Evolutionary conservation across 2,113 vertebrate genomes (phyloP), one percentile per base, ranked within the genome.

Genomic region (Scomber colias): DNA sequence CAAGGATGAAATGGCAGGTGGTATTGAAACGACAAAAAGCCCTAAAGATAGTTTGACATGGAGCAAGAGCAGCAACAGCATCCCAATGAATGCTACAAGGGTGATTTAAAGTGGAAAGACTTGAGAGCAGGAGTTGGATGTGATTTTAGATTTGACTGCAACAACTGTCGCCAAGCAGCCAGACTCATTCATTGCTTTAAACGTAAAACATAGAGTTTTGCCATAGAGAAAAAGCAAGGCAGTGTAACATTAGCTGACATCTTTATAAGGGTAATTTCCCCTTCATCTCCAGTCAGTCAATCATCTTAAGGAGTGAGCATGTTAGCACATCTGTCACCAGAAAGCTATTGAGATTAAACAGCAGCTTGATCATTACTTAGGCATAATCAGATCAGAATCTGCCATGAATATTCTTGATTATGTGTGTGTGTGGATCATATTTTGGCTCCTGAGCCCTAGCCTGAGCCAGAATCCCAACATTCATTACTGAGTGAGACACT

Each of bases 131-230:
- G 53, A 45, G 31, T 19, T 27, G 15, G 62, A 63, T 17, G 60
- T 44, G 49, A 61, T 82, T 88, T 89, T 60, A 44, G 60, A 78
- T 81, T 84, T 83, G 30, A 85, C 77, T 74, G 64, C 68, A 76
- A 75, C 55, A 73, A 24, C 67, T 77, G 79, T 81, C 49, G n/a
- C 71, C 80, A 68, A 78, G 71, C 69, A 89, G 87, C 71, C 70
- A 78, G 66, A 66, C 40, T 75, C 79, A 90, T 92, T 84, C 79
- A 81, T 89, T 13, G 70, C 92, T 90, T 86, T 73, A 40, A n/a
- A 71, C 83, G 55, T 77, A 61, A 77, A 85, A 79, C 83, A 71
- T 40, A 75, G 84, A 80, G 70, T 62, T 84, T 77, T 80, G 46
- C 63, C 73, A 77, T 75, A 31, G 64, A 79, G 54, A 74, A 57